Evolutionary conservation across 2,113 vertebrate genomes (phyloP).

Genomic region (Eretmochelys imbricata): DNA sequence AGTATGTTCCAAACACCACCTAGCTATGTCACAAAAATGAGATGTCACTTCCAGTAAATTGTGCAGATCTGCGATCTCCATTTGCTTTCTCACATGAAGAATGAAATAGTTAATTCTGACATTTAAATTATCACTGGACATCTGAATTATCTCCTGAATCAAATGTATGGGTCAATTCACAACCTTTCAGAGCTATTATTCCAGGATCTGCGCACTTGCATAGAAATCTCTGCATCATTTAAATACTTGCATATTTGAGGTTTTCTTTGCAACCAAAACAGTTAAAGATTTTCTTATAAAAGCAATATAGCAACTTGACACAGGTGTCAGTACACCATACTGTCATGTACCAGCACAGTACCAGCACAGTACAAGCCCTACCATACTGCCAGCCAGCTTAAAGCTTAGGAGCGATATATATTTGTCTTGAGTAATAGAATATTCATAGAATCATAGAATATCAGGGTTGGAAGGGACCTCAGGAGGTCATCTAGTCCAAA

Average conservation of each 20-base stretch:
- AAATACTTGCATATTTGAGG: background rate
- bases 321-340: background rate
- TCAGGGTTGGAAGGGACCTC: too few relatives aligned
- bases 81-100: background rate
- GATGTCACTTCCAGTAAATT: background rate
- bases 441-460: too few relatives aligned
- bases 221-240: background rate
- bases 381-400: background rate
- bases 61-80: fast-evolving
- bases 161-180: background rate
- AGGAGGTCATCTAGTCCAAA: too few relatives aligned
- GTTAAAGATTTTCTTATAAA: background rate
- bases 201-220: background rate
- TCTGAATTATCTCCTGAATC: background rate
- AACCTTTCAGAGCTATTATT: background rate
- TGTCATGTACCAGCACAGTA: background rate
- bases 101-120: background rate
- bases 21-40: background rate
- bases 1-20: background rate
- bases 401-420: background rate
- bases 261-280: background rate
- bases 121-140: fast-evolving
- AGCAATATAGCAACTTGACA: background rate
- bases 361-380: background rate
- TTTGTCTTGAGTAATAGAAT: too few relatives aligned